Conservation (phyloP, 2,797 vertebrate species). For the Anguilla marmorata region DNA sequence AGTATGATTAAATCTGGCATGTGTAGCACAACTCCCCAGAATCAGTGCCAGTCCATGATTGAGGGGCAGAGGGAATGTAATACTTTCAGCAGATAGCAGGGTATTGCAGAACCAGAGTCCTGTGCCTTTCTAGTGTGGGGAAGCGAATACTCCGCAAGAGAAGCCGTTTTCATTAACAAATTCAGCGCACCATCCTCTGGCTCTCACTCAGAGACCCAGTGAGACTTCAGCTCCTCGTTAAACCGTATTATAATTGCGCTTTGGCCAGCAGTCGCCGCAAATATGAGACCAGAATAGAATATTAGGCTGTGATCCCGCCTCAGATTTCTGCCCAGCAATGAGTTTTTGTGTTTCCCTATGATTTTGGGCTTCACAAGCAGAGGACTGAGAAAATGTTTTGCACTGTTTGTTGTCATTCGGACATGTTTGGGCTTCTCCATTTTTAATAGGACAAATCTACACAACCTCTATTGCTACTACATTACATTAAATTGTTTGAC, state of each 20-base stretch:
- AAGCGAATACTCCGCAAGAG: not conserved
- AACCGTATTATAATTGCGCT: conserved; percentile 21
- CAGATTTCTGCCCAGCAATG: not conserved
- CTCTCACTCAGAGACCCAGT: not conserved
- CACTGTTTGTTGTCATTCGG: not conserved
- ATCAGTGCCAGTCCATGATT: conserved; percentile 15
- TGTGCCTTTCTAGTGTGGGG: not conserved
- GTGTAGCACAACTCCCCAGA: not conserved
- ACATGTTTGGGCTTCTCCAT: not conserved
- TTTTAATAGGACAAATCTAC: not conserved
- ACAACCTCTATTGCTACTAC: not conserved
- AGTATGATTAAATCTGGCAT: not conserved
- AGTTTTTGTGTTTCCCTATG: not conserved
- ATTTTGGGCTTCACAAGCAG: not conserved
- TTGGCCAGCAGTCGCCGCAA: not conserved
- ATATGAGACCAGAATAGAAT: not conserved
- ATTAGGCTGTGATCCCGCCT: not conserved
- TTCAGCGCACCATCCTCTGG: not conserved
- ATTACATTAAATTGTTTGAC: not conserved
- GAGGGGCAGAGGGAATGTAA: not conserved
- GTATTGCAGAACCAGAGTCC: not conserved
- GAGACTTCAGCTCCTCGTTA: conserved; percentile 6
- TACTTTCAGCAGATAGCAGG: not conserved
- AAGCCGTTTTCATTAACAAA: not conserved
- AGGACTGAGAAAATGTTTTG: not conserved